These are phyloP conservation scores for Xiphorhynchus erythropygius DNA, from an alignment of 2,797 vertebrate genomes.

Conservation along the genomic window DNA sequence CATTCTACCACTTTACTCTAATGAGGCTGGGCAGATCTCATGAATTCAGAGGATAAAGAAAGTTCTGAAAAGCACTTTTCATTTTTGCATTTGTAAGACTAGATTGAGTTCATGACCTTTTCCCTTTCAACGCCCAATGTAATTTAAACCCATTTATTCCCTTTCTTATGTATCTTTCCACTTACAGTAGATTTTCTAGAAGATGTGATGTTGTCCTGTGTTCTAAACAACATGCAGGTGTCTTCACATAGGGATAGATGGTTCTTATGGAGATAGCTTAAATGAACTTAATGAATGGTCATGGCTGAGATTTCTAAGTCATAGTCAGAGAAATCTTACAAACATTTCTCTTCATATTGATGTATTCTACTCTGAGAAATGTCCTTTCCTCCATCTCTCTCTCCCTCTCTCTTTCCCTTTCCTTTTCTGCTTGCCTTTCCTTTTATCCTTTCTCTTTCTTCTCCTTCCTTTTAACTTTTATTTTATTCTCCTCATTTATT, in stretches of 20 bases:
- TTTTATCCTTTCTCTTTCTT: too few species aligned
- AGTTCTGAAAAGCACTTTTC: not conserved
- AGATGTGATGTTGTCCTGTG: not conserved
- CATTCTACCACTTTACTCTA: not conserved
- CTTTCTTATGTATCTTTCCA: not conserved
- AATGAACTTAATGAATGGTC: not conserved
- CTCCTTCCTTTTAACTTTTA: too few species aligned
- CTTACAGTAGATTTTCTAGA: not conserved
- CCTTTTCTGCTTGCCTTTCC: not conserved
- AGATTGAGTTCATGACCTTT: constrained; percentile 10
- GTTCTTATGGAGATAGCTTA: not conserved
- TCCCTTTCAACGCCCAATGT: not conserved
- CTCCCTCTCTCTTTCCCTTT: too few species aligned
- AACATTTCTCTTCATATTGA: not conserved
- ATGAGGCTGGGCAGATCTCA: not conserved
- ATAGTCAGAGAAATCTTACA: not conserved
- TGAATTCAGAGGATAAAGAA: constrained; percentile 30
- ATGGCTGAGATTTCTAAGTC: not conserved
- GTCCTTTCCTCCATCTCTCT: not conserved
- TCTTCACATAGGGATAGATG: not conserved
- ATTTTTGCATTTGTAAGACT: constrained; percentile 15
- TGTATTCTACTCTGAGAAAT: not conserved
- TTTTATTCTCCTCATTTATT: not conserved
- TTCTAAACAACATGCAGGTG: not conserved
- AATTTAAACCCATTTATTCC: constrained; percentile 29